phyloP scores from a whole-genome alignment of 2,888 invertebrate genomes.

The Pyrrhia umbra region DNA sequence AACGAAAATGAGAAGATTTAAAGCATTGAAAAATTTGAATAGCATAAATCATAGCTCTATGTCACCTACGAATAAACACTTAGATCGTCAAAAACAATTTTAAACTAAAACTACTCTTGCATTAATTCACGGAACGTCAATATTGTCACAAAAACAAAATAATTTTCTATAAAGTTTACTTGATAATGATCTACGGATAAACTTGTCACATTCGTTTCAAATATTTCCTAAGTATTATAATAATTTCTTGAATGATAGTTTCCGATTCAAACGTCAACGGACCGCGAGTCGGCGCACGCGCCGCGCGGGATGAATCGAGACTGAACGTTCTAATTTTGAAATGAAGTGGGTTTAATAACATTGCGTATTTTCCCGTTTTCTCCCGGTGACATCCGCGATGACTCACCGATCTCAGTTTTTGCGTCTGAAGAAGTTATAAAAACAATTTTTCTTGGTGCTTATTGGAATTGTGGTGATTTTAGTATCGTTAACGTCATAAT shows the following conservation, averaged over 20 bases:
- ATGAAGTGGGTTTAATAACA: conserved; percentile 88
- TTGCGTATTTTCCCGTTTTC: conserved; percentile 87
- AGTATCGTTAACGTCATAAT: conserved; percentile 22
- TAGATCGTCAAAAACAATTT: conserved; percentile 18
- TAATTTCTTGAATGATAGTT: conserved; percentile 60
- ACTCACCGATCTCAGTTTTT: conserved; percentile 77
- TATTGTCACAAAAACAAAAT: conserved; percentile 6
- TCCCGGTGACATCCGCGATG: conserved; percentile 77
- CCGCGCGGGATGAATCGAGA: conserved; percentile 78
- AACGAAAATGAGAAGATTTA: background rate
- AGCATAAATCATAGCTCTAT: background rate
- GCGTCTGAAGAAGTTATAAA: conserved; percentile 50
- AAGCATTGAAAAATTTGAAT: background rate
- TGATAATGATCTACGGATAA: conserved; percentile 34
- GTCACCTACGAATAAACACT: conserved; percentile 17
- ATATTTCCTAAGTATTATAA: conserved; percentile 46
- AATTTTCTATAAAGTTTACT: conserved; percentile 5
- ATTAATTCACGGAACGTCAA: conserved; percentile 26
- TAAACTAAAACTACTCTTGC: conserved; percentile 2
- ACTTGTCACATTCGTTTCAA: conserved; percentile 51
- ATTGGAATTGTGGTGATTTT: conserved; percentile 38
- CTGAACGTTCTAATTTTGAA: conserved; percentile 88
- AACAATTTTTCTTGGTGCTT: conserved; percentile 59
- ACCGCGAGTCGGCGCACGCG: conserved; percentile 79
- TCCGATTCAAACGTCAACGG: conserved; percentile 67